Evolutionary conservation across 2,113 vertebrate species (phyloP).

Genomic region (Aphelocoma coerulescens): DNA sequence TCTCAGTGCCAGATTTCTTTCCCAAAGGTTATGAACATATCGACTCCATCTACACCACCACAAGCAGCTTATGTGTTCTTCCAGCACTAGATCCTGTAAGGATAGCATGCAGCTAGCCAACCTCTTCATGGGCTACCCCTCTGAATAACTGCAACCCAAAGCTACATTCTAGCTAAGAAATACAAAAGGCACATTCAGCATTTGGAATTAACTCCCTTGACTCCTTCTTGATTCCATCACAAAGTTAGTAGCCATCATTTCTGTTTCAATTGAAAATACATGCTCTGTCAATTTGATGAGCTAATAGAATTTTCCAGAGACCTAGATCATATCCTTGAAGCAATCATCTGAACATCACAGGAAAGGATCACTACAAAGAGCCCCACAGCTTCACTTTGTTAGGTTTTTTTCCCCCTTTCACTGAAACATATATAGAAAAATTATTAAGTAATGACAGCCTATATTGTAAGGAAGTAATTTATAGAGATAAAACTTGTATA

Average conservation of each 20-base stretch:
- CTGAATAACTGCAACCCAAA: background rate
- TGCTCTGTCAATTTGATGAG: background rate
- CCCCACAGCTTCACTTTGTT: background rate
- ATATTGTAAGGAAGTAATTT: background rate
- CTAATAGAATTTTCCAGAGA: background rate
- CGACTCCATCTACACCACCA: background rate
- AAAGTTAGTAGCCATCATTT: background rate
- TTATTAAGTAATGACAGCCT: background rate
- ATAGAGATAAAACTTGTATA: background rate
- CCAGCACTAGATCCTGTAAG: background rate
- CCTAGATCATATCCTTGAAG: background rate
- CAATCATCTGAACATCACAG: background rate
- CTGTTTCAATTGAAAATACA: background rate
- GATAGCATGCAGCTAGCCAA: background rate
- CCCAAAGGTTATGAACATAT: background rate
- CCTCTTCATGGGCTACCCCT: background rate
- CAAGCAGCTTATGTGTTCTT: background rate
- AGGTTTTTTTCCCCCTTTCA: fast-evolving
- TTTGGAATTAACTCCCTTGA: background rate
- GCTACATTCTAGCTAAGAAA: background rate
- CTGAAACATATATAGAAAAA: background rate
- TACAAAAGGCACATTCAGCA: background rate
- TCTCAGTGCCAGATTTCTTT: background rate
- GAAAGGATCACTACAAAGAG: background rate
- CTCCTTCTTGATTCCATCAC: background rate